Percentiles rank a stretch among this genome's conserved stretches.
Evolutionary conservation across 2,797 vertebrate species (phyloP).

Genomic region (Poliocrania exsul): DNA sequence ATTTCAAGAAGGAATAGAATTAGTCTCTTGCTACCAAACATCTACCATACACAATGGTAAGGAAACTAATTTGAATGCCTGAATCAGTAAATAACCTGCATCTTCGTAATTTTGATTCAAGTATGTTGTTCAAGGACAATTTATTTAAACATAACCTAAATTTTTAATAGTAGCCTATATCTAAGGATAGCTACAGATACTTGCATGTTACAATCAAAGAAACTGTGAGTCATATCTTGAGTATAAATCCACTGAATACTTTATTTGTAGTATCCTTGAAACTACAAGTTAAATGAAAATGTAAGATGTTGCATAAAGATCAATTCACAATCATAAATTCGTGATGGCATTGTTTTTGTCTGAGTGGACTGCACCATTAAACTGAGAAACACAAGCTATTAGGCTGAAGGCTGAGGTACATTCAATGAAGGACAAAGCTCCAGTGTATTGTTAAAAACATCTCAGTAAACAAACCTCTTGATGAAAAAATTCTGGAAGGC

Average conservation of each 20-base stretch:
- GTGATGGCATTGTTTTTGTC: not conserved
- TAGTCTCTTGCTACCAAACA: not conserved
- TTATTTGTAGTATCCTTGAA: not conserved
- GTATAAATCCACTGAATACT: not conserved
- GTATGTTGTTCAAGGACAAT: not conserved
- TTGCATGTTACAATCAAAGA: not conserved
- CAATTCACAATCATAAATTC: not conserved
- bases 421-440: not conserved
- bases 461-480: not conserved
- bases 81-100: not conserved
- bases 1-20: not conserved
- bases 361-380: not conserved
- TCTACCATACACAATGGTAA: not conserved
- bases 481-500: constrained; percentile 1
- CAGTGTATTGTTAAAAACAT: not conserved
- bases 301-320: not conserved
- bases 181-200: not conserved
- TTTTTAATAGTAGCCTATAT: not conserved
- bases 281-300: not conserved
- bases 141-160: not conserved
- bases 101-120: not conserved
- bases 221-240: not conserved
- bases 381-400: not conserved
- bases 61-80: not conserved
- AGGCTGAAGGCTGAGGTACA: not conserved